phyloP scores from a whole-genome alignment of 1,140 invertebrate genomes.

The Eciton burchellii region DNA sequence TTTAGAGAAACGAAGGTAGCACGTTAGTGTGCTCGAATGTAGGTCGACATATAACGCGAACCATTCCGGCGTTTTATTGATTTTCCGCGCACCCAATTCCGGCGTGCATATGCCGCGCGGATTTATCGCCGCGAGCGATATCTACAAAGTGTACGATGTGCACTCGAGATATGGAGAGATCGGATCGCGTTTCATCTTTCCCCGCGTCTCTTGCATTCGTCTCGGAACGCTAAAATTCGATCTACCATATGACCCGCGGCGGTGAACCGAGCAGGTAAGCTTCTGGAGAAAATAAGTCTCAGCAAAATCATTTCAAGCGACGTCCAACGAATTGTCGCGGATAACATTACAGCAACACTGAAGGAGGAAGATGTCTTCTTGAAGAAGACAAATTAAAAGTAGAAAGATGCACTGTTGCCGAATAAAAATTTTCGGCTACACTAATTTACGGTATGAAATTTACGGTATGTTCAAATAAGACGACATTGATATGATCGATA shows the following conservation, averaged over 20 bases:
- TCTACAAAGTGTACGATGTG: background rate
- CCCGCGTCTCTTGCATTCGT: background rate
- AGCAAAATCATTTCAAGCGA: too few species aligned
- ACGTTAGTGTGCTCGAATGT: slow-evolving; percentile 55
- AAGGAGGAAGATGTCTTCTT: background rate
- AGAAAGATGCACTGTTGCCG: background rate
- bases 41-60: slow-evolving; percentile 50
- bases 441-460: slow-evolving; percentile 1
- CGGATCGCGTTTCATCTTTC: slow-evolving; percentile 1
- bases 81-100: slow-evolving; percentile 53
- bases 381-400: background rate
- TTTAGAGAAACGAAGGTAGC: slow-evolving; percentile 50
- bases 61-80: slow-evolving; percentile 59
- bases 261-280: too few species aligned
- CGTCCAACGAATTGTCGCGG: background rate
- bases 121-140: background rate
- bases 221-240: background rate
- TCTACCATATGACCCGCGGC: too few species aligned
- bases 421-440: slow-evolving; percentile 11
- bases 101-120: background rate
- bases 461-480: slow-evolving; percentile 25
- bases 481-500: background rate
- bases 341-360: background rate
- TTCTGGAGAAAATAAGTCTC: too few species aligned
- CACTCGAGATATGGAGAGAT: slow-evolving; percentile 1